Percentiles rank a stretch among this genome's conserved stretches.
phyloP scores from a whole-genome alignment of 2,113 vertebrate genomes.

The Nyctibius bracteatus region DNA sequence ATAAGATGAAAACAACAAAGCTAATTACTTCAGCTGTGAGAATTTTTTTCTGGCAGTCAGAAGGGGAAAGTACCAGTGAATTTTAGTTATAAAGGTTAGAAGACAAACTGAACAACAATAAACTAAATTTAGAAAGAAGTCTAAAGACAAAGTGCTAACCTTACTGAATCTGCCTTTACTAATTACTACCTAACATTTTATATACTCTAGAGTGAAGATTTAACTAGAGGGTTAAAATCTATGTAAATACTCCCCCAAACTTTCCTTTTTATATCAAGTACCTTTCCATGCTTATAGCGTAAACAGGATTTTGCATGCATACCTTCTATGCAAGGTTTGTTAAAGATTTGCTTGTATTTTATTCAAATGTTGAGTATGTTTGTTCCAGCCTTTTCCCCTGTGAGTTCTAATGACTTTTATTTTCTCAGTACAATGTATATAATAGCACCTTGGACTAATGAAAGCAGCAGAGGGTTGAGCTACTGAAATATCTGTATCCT shows the following conservation, averaged over 20 bases:
- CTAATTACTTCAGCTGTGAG: neutral
- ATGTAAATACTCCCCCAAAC: neutral
- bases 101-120: constrained; percentile 2
- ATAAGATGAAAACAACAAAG: constrained; percentile 10
- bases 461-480: neutral
- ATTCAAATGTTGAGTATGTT: neutral
- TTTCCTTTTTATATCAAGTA: neutral
- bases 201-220: neutral
- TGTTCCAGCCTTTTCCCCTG: neutral
- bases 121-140: constrained; percentile 19
- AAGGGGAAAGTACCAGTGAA: neutral
- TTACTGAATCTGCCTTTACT: constrained; percentile 16
- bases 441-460: neutral
- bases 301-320: neutral
- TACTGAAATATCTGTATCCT: neutral
- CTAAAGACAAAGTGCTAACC: neutral
- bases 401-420: constrained; percentile 35
- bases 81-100: constrained; percentile 5
- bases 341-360: constrained; percentile 14
- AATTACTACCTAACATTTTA: neutral
- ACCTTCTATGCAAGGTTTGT: neutral
- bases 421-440: constrained; percentile 3
- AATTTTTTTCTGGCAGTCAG: neutral
- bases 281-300: neutral
- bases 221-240: neutral